Evolutionary conservation across 1,140 invertebrate species (phyloP), one percentile per base, ranked within the genome.

Genomic region (Drosophila orena): DNA sequence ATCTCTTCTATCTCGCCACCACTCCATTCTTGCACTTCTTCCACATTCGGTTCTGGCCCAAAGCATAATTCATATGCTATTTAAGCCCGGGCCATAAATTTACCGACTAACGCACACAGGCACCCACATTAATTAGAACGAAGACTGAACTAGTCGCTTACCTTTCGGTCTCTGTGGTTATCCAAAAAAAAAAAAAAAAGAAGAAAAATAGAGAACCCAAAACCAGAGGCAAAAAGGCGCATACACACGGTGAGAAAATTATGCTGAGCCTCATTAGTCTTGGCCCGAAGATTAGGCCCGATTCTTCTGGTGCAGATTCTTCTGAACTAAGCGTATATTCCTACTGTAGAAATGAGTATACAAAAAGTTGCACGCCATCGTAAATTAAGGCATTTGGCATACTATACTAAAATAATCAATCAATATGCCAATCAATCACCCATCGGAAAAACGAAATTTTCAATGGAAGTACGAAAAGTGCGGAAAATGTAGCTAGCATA

Each of bases 41-140:
- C 22, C 58, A 37, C 22, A 27, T 53, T 53, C 7, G 27, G 59
- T 44, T 53, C 42, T 74, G 60, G 40, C 71, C 73, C 56, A 70
- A 74, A 74, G 71, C 83, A 88, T 86, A 86, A 86, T 88, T 86
- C 83, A 86, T 86, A 86, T 83, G 75, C 84, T 86, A 73, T 77
- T 86, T 89, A 89, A 86, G 84, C 83, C 79, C 62, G 58, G 62
- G 81, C 62, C 81, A 86, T 86, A 86, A 86, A 86, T 86, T 83
- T 56, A 69, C 66, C 70, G 71, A 64, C 64, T 35, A 57, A 40
- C 46, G 47, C 60, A 60, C 68, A 77, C 57, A 77, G 38, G 50
- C 74, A 53, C 50, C 60, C 83, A 85, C 83, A 86, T 88, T 86
- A 86, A 86, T 86, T 88, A 86, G 79, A 81, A 70, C 83, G 22